phyloP scores from a whole-genome alignment of 2,113 vertebrate species.

The Scytalopus superciliaris region DNA sequence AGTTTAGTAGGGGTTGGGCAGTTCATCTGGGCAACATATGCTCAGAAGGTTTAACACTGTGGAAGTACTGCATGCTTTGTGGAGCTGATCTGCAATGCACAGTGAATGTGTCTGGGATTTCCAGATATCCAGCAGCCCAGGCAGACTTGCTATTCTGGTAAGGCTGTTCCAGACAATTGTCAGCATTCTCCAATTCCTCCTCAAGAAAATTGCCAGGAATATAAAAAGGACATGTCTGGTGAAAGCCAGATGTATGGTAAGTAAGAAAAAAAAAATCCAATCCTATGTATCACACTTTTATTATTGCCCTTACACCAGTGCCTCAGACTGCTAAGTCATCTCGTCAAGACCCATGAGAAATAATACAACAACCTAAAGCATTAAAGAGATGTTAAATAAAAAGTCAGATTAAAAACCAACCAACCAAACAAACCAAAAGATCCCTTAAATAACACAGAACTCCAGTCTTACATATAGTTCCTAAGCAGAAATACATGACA shows the following conservation, averaged over 20 bases:
- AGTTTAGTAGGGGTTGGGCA: neutral
- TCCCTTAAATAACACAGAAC: neutral
- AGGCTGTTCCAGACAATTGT: neutral
- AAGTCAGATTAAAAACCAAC: neutral
- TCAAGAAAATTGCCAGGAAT: neutral
- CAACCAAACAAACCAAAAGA: neutral
- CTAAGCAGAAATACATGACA: neutral
- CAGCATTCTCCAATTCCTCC: neutral
- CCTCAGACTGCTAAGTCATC: neutral
- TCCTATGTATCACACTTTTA: neutral
- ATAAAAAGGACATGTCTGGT: neutral
- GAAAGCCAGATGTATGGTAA: neutral
- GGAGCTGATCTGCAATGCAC: neutral
- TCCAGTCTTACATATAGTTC: neutral
- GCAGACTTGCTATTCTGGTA: neutral
- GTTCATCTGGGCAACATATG: constrained; percentile 46
- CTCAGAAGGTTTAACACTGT: neutral
- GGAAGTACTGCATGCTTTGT: neutral
- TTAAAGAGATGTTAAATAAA: neutral
- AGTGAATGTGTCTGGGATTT: neutral
- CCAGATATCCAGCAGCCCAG: neutral
- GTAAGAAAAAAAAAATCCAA: neutral
- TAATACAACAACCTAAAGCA: neutral
- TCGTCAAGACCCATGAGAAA: neutral
- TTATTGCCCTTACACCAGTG: neutral